Conservation (phyloP, 2,797 vertebrate species). For the Coregonus suidteri region DNA sequence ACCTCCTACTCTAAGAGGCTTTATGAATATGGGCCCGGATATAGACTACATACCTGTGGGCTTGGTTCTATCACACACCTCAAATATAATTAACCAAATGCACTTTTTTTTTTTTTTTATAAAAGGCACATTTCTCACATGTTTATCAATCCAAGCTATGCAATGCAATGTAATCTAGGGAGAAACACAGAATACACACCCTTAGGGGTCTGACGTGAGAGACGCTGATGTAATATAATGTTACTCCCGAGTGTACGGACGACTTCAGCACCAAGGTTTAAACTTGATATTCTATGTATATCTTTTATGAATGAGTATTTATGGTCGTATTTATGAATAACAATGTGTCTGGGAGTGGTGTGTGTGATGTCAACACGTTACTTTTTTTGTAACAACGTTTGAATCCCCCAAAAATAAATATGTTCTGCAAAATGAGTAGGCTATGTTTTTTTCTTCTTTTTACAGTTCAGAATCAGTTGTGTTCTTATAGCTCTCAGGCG, state of each 20-base stretch:
- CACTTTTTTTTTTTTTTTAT: slow-evolving; percentile 55
- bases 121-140: slow-evolving; percentile 53
- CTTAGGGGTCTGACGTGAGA: not conserved
- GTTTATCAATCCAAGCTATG: slow-evolving; percentile 68
- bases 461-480: not conserved
- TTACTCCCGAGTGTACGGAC: not conserved
- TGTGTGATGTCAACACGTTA: slow-evolving; percentile 15
- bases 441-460: not conserved
- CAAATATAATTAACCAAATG: slow-evolving; percentile 39
- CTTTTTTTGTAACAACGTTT: slow-evolving; percentile 42
- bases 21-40: not conserved
- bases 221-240: slow-evolving; percentile 9
- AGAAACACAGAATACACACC: not conserved
- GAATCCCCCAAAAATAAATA: not conserved
- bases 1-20: not conserved
- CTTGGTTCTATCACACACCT: not conserved
- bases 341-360: slow-evolving; percentile 56
- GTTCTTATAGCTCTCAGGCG: not conserved
- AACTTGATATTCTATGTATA: slow-evolving; percentile 59
- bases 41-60: not conserved
- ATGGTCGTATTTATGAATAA: slow-evolving; percentile 78
- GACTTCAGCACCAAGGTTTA: slow-evolving; percentile 17
- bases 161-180: slow-evolving; percentile 69
- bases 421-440: not conserved
- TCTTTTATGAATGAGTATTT: slow-evolving; percentile 74